Evolutionary conservation across 2,113 vertebrate genomes (phyloP).

Genomic region (Gorsachius goisagi): DNA sequence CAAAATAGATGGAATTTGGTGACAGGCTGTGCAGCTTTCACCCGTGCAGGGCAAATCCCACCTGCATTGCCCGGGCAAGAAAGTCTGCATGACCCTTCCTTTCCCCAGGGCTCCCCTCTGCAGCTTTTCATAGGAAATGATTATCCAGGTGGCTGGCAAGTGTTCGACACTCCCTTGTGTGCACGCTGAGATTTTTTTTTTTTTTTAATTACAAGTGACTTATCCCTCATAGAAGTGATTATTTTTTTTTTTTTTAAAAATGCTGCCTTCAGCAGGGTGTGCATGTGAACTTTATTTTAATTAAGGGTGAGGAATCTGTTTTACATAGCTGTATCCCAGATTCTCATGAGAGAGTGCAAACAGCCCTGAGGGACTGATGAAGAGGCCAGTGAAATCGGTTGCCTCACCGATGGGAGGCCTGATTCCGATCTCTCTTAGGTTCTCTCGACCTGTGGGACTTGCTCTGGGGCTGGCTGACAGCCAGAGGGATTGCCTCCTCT

Average conservation of each 20-base stretch:
- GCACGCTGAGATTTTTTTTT: not conserved
- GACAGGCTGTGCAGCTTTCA: not conserved
- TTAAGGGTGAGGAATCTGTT: constrained; percentile 50
- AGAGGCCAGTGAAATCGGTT: not conserved
- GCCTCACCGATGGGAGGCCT: not conserved
- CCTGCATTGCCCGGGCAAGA: not conserved
- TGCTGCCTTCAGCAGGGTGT: constrained; percentile 42
- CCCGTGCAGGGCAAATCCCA: not conserved
- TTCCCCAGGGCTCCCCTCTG: not conserved
- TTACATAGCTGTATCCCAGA: constrained; percentile 31
- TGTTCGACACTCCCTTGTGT: not conserved
- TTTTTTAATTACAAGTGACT: constrained; percentile 35
- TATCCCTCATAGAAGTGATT: not conserved
- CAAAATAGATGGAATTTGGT: not conserved
- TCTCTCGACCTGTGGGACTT: not conserved
- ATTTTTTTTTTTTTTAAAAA: not conserved
- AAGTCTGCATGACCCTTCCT: not conserved
- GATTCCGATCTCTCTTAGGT: not conserved
- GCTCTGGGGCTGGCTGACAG: not conserved
- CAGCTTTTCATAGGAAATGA: not conserved
- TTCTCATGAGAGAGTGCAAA: constrained; percentile 55
- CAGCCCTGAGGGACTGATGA: not conserved
- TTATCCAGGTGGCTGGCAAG: constrained; percentile 2
- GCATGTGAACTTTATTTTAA: constrained; percentile 63
- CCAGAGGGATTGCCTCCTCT: not conserved